These are phyloP conservation scores for Pomatorhinus ruficollis DNA, from an alignment of 2,113 vertebrate species.

Conservation along the genomic window DNA sequence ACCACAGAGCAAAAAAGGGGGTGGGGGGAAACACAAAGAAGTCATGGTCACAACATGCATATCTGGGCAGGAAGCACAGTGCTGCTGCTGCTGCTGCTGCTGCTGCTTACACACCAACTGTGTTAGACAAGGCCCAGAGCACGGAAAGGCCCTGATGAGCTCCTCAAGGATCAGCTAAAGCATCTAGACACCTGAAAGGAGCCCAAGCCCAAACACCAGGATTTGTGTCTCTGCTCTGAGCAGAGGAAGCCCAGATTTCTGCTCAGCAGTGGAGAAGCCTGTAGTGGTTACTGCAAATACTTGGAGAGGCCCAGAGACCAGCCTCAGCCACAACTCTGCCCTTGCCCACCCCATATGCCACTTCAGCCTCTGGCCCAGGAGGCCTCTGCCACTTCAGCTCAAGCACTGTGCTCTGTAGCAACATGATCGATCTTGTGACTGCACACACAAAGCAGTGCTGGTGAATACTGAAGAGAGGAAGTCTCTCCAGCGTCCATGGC, in stretches of 20 bases:
- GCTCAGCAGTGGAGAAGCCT: neutral
- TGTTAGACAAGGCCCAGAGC: constrained; percentile 75
- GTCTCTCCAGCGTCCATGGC: neutral
- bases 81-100: neutral
- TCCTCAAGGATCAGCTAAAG: neutral
- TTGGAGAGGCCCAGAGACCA: neutral
- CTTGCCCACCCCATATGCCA: fast-evolving
- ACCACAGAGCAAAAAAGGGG: constrained; percentile 48
- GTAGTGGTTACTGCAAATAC: neutral
- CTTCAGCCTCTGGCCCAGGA: neutral
- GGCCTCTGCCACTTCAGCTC: neutral
- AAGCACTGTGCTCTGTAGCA: neutral
- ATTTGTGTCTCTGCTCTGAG: neutral
- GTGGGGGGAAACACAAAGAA: constrained; percentile 13
- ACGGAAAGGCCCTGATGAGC: neutral
- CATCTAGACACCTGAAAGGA: neutral
- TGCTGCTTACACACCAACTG: neutral
- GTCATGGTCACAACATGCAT: constrained; percentile 66
- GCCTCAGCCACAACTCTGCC: neutral
- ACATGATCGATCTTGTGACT: neutral
- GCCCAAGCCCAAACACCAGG: neutral
- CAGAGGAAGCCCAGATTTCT: neutral
- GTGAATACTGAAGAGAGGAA: neutral
- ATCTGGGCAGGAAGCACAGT: constrained; percentile 14
- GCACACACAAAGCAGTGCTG: neutral